These are phyloP conservation scores for Micrastur ruficollis DNA, from an alignment of 2,797 vertebrate genomes.

Conservation along the genomic window DNA sequence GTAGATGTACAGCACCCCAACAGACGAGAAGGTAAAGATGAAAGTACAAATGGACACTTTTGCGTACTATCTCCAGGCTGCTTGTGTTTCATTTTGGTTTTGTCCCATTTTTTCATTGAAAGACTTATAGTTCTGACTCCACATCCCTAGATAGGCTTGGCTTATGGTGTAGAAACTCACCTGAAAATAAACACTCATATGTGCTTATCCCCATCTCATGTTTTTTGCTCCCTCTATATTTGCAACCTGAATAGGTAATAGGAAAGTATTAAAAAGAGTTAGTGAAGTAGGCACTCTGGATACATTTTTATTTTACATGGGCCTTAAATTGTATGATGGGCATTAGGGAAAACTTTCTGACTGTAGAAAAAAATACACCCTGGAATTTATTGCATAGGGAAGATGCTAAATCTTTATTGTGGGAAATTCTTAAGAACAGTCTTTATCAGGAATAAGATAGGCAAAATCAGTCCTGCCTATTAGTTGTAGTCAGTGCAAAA, in stretches of 20 bases:
- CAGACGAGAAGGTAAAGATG: constrained; percentile 72
- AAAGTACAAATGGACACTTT: background rate
- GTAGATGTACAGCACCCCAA: constrained; percentile 72
- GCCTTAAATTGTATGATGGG: background rate
- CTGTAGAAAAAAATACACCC: background rate
- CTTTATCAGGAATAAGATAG: background rate
- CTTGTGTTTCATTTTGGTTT: background rate
- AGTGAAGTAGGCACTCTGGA: background rate
- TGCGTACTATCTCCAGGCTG: background rate
- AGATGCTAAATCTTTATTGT: background rate
- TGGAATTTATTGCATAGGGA: background rate
- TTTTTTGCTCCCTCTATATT: background rate
- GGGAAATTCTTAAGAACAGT: background rate
- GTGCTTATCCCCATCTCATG: background rate
- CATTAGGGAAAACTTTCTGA: background rate
- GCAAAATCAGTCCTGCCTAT: background rate
- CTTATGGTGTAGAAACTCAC: background rate
- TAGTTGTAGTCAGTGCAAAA: background rate
- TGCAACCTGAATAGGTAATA: background rate
- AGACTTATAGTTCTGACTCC: background rate
- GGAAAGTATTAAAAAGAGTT: background rate
- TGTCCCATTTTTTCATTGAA: background rate
- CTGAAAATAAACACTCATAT: background rate
- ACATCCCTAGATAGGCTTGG: background rate
- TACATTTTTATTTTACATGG: background rate